These are phyloP conservation scores for Notarius lentiginosus DNA, from an alignment of 2,113 vertebrate genomes.

Conservation along the genomic window DNA sequence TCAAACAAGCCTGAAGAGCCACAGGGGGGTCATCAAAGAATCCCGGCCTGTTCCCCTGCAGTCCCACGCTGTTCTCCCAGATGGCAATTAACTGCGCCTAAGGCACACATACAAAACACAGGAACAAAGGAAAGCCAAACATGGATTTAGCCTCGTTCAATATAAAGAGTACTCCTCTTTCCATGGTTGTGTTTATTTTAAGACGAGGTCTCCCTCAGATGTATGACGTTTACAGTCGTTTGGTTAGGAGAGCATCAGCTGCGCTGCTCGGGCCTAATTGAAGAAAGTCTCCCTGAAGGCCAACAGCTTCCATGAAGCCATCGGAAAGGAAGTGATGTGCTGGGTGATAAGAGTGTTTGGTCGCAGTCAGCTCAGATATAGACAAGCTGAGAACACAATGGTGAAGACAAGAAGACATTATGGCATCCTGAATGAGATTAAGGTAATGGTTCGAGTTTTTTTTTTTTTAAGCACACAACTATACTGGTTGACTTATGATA, in stretches of 20 bases:
- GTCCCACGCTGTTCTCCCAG: constrained; percentile 20
- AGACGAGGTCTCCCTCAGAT: constrained; percentile 12
- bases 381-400: constrained; percentile 23
- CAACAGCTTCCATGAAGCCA: constrained; percentile 42
- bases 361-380: constrained; percentile 19
- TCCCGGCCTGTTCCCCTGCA: constrained; percentile 18
- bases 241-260: constrained; percentile 47
- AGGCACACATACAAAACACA: constrained; percentile 19
- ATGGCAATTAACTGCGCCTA: constrained; percentile 39
- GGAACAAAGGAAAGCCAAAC: not conserved
- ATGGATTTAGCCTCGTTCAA: not conserved
- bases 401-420: not conserved
- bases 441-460: constrained; percentile 13
- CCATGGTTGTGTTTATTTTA: constrained; percentile 31
- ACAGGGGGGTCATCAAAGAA: constrained; percentile 36
- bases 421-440: not conserved
- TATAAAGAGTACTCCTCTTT: constrained; percentile 13
- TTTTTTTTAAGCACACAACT: not conserved
- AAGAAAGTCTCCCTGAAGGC: constrained; percentile 52
- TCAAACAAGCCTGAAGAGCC: constrained; percentile 44
- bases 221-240: not conserved
- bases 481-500: not conserved
- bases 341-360: constrained; percentile 22
- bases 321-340: constrained; percentile 26
- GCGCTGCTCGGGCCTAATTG: constrained; percentile 53